phyloP scores from a whole-genome alignment of 2,113 vertebrate genomes.

The Sinocyclocheilus maitianheensis region DNA sequence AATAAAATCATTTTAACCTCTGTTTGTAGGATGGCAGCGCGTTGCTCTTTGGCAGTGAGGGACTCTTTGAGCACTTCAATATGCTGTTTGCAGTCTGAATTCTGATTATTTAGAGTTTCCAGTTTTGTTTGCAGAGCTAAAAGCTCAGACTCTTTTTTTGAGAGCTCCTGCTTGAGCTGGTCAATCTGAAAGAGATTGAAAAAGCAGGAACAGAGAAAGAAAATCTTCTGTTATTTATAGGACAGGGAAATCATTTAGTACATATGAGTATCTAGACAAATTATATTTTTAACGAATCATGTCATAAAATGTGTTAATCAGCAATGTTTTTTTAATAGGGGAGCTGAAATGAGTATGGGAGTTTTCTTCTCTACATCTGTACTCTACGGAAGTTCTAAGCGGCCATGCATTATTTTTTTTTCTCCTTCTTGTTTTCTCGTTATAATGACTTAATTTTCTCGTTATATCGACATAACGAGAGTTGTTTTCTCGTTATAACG shows the following conservation, averaged over 20 bases:
- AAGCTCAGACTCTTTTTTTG: slow-evolving; percentile 98
- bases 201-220: background rate
- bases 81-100: slow-evolving; percentile 99
- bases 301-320: background rate
- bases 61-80: slow-evolving; percentile 99
- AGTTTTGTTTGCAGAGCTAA: slow-evolving; percentile 99
- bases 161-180: slow-evolving; percentile 97
- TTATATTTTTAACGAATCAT: background rate
- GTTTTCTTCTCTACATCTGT: background rate
- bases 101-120: slow-evolving; percentile 99
- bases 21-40: slow-evolving; percentile 98
- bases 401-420: too few species aligned
- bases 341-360: background rate
- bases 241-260: background rate
- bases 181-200: slow-evolving; percentile 82
- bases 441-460: too few species aligned
- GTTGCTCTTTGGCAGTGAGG: slow-evolving; percentile 99
- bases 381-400: too few species aligned
- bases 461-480: too few species aligned
- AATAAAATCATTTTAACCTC: slow-evolving; percentile 77
- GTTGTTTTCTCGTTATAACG: too few species aligned
- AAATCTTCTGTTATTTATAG: background rate
- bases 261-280: background rate
- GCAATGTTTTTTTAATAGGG: background rate
- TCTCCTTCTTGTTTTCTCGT: too few species aligned